Conservation (phyloP, 2,797 vertebrate genomes). For the Pseudochirops cupreus region DNA sequence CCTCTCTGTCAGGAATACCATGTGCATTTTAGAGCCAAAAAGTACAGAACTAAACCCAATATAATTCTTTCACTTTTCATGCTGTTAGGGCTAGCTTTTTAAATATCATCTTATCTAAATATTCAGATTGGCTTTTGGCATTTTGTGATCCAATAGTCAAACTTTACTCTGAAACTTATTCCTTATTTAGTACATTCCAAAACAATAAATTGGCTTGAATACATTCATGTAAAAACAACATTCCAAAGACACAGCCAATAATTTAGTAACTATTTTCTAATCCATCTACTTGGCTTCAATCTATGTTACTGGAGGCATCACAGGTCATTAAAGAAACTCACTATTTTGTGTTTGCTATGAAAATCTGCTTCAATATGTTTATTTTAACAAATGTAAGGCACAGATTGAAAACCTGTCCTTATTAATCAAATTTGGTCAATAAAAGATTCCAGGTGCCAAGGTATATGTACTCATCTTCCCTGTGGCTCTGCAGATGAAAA, state of each 20-base stretch:
- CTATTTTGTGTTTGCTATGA: neutral
- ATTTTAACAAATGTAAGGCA: constrained; percentile 1
- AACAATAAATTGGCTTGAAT: neutral
- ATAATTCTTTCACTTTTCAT: too few species aligned
- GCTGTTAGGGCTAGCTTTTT: too few species aligned
- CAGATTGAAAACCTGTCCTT: constrained; percentile 8
- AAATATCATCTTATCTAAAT: neutral
- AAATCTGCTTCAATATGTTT: neutral
- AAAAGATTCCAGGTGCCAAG: constrained; percentile 1
- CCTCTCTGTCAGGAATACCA: too few species aligned
- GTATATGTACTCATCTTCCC: neutral
- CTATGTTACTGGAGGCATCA: neutral
- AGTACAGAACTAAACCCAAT: too few species aligned
- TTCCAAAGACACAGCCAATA: neutral
- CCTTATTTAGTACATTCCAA: neutral
- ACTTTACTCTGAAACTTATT: neutral
- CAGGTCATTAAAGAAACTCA: neutral
- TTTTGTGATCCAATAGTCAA: neutral
- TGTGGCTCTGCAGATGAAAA: constrained; percentile 14
- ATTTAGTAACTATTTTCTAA: neutral
- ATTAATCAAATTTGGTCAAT: constrained; percentile 36
- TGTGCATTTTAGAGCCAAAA: too few species aligned
- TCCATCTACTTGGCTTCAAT: neutral
- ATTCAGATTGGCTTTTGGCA: neutral
- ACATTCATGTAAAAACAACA: neutral